Evolutionary conservation across 2,888 invertebrate genomes (phyloP).

Genomic region (Cantharis rufa): DNA sequence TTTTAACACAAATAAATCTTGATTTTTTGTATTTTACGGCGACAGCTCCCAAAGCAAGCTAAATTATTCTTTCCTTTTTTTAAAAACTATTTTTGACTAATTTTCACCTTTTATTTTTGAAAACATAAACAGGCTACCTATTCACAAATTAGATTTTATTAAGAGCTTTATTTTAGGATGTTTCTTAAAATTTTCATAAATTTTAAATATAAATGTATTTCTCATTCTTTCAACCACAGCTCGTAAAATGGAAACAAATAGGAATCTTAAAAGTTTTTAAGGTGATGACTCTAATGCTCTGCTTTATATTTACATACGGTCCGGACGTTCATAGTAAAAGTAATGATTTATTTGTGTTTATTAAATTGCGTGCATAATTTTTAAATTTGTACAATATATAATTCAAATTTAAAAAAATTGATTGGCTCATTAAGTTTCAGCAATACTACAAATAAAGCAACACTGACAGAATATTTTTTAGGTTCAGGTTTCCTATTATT

Average conservation of each 20-base stretch:
- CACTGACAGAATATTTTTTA: background rate
- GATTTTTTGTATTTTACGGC: background rate
- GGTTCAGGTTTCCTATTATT: slow-evolving; percentile 13
- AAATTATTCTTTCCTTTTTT: background rate
- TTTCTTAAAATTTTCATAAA: background rate
- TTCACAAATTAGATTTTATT: background rate
- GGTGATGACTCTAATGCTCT: background rate
- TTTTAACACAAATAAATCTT: background rate
- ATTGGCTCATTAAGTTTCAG: background rate
- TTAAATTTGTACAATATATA: background rate
- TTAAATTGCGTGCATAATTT: background rate
- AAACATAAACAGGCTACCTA: background rate
- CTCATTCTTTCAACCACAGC: background rate
- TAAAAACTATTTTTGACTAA: background rate
- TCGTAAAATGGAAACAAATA: background rate
- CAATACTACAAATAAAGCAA: background rate
- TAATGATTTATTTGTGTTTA: background rate
- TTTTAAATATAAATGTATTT: background rate
- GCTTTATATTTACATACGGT: background rate
- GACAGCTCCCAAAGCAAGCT: background rate
- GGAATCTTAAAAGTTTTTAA: background rate
- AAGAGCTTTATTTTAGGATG: background rate
- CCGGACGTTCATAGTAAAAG: background rate
- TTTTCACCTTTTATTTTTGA: background rate
- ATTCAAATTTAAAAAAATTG: background rate